A percentile compares a stretch with the other conserved stretches of the same genome.
Evolutionary conservation across 2,888 invertebrate species (phyloP).

Genomic region (Emmelina monodactyla): DNA sequence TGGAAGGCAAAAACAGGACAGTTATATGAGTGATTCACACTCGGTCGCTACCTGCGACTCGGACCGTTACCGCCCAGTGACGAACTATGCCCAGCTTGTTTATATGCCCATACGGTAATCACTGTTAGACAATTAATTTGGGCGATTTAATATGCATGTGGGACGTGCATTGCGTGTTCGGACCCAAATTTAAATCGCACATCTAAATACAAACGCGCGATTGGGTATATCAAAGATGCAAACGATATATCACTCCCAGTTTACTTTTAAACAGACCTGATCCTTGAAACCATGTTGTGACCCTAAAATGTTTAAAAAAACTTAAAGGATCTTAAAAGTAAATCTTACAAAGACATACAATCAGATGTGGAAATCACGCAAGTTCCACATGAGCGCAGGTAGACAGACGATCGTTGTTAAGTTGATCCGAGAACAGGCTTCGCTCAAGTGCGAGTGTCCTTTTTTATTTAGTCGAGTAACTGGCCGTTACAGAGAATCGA

Average conservation of each 20-base stretch:
- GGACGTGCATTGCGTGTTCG: too few relatives aligned
- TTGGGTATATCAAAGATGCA: too few relatives aligned
- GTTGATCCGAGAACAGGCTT: constrained; percentile 50
- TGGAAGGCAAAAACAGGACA: constrained; percentile 48
- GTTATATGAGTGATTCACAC: constrained; percentile 55
- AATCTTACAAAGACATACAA: constrained; percentile 13
- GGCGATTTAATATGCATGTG: background rate
- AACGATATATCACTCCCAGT: too few relatives aligned
- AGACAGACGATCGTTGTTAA: constrained; percentile 30
- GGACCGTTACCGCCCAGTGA: constrained; percentile 39
- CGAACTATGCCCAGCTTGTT: background rate
- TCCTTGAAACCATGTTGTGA: too few relatives aligned
- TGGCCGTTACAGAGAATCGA: constrained; percentile 52
- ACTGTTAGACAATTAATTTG: background rate
- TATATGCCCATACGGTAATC: background rate
- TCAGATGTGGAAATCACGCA: constrained; percentile 29
- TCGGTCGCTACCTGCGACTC: constrained; percentile 31
- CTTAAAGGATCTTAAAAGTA: constrained; percentile 3
- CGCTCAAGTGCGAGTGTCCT: constrained; percentile 38
- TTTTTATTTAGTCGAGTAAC: constrained; percentile 39
- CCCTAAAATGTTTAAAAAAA: too few relatives aligned
- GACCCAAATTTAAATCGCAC: too few relatives aligned
- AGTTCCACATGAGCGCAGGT: constrained; percentile 52
- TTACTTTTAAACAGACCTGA: too few relatives aligned
- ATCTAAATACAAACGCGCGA: too few relatives aligned